Conservation (phyloP, 2,888 invertebrate genomes). For the Tenodera sinensis region DNA sequence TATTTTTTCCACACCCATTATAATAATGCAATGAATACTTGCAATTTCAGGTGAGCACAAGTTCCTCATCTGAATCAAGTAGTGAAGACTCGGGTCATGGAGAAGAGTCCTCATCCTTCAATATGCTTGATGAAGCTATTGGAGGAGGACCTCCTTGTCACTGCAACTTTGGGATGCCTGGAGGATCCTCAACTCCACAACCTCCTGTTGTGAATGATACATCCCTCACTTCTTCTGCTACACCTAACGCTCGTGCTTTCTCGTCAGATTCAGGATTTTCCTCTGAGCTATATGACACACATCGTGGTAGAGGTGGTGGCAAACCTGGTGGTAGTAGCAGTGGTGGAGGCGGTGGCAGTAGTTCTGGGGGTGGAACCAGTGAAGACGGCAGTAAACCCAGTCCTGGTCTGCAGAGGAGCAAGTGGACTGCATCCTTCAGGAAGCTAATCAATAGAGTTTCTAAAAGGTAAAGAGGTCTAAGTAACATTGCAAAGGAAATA, state of each 20-base stretch:
- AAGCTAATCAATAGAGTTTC: conserved; percentile 46
- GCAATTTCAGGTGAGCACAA: conserved; percentile 24
- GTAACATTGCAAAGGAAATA: background rate
- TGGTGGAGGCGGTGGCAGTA: background rate
- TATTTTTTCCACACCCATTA: background rate
- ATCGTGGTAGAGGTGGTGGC: background rate
- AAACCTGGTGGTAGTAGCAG: conserved; percentile 38
- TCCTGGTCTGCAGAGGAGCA: conserved; percentile 48
- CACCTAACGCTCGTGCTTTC: conserved; percentile 46
- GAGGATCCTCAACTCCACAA: background rate
- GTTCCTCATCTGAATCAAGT: conserved; percentile 31
- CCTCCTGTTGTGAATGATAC: conserved; percentile 28
- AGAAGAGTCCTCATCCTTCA: conserved; percentile 43
- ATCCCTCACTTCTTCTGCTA: conserved; percentile 34
- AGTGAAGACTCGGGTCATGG: conserved; percentile 40
- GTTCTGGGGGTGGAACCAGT: conserved; percentile 39
- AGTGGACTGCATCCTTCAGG: conserved; percentile 60
- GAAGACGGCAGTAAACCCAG: conserved; percentile 35
- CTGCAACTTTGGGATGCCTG: conserved; percentile 14
- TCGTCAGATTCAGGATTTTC: conserved; percentile 52
- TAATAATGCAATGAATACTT: background rate
- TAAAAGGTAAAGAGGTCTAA: conserved; percentile 26
- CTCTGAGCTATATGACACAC: conserved; percentile 48
- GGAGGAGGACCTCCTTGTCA: conserved; percentile 42
- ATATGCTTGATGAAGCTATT: conserved; percentile 12